phyloP scores from a whole-genome alignment of 2,797 vertebrate genomes.

The Moxostoma hubbsi region DNA sequence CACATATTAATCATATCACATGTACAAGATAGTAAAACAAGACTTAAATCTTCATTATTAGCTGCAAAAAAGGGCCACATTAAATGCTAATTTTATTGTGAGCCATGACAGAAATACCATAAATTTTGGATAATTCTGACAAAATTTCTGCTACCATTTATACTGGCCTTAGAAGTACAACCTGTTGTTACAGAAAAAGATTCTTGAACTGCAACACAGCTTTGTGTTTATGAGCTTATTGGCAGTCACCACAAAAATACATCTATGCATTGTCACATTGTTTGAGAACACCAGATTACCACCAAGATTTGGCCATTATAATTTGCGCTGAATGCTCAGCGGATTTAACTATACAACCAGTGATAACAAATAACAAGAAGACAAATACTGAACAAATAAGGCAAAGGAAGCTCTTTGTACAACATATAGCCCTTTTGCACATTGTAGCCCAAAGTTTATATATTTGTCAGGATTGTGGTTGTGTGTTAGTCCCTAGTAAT shows the following conservation, averaged over 20 bases:
- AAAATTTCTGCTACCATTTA: neutral
- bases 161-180: neutral
- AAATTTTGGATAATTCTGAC: neutral
- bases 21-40: neutral
- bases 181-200: neutral
- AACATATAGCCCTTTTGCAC: neutral
- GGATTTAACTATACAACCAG: neutral
- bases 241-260: neutral
- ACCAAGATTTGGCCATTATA: neutral
- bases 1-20: neutral
- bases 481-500: constrained; percentile 6
- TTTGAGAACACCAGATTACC: neutral
- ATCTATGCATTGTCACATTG: neutral
- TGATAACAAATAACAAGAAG: neutral
- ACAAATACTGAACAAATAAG: constrained; percentile 4
- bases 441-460: neutral
- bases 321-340: neutral
- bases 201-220: neutral
- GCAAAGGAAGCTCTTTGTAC: neutral
- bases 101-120: no score
- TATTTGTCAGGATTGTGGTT: neutral
- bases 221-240: neutral
- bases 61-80: neutral
- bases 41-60: neutral
- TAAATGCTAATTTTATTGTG: neutral